These are phyloP conservation scores for Melieria omissa DNA, from an alignment of 2,888 invertebrate species.

Conservation along the genomic window DNA sequence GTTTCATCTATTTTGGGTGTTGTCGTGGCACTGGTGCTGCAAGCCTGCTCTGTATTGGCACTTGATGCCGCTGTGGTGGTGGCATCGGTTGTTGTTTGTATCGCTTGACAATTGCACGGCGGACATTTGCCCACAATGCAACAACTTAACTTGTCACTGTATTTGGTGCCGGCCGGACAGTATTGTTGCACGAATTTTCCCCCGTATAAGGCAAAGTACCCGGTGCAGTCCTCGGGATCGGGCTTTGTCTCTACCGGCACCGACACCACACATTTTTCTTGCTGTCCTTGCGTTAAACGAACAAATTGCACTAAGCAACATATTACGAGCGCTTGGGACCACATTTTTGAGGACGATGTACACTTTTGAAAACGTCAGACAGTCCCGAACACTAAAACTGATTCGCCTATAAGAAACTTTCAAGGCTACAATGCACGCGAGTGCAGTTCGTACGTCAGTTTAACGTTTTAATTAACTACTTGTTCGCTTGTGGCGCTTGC, in stretches of 20 bases:
- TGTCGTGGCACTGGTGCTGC: constrained; percentile 4
- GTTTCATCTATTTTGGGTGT: background rate
- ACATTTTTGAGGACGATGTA: no score
- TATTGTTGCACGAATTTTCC: constrained; percentile 40
- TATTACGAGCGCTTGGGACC: no score
- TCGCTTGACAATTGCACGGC: constrained; percentile 42
- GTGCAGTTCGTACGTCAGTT: no score
- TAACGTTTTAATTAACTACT: no score
- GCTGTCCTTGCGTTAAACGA: no score
- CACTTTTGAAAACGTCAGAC: no score
- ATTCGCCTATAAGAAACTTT: no score
- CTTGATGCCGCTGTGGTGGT: background rate
- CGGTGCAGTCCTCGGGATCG: constrained; percentile 45
- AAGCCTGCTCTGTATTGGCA: background rate
- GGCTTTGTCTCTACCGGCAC: constrained; percentile 20
- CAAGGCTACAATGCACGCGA: no score
- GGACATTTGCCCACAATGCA: constrained; percentile 45
- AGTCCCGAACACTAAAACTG: no score
- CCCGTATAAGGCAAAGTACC: constrained; percentile 38
- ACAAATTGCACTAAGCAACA: no score
- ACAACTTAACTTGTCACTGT: constrained; percentile 5
- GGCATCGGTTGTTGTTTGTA: constrained; percentile 7
- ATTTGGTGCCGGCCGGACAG: constrained; percentile 43
- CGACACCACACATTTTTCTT: no score
- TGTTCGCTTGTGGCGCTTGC: no score